Percentiles rank a stretch among this genome's conserved stretches.
phyloP scores from a whole-genome alignment of 1,140 invertebrate genomes.

The Parasteatoda tepidariorum region DNA sequence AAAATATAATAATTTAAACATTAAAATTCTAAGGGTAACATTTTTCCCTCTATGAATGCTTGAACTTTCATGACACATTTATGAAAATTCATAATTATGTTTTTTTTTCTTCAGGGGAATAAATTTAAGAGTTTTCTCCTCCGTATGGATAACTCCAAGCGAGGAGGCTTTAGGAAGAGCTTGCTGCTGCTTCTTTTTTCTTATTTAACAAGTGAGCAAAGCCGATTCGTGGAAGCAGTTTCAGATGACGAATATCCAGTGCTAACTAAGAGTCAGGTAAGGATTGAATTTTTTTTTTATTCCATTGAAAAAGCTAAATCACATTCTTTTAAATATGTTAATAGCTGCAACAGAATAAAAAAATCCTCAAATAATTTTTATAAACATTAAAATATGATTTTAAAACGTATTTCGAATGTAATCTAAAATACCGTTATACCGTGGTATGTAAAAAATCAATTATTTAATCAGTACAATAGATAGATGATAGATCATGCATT shows the following conservation, averaged over 20 bases:
- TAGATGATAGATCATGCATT: too few relatives aligned
- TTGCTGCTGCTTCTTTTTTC: not conserved
- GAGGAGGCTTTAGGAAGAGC: not conserved
- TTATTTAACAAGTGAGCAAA: not conserved
- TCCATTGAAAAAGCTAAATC: not conserved
- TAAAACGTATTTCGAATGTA: too few relatives aligned
- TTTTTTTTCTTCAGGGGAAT: not conserved
- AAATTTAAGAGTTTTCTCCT: not conserved
- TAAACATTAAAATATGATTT: too few relatives aligned
- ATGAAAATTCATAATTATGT: too few relatives aligned
- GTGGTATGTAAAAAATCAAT: too few relatives aligned
- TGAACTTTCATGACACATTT: too few relatives aligned
- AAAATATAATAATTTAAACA: too few relatives aligned
- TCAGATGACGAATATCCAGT: not conserved
- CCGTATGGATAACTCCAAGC: slow-evolving; percentile 12
- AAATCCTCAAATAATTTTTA: not conserved
- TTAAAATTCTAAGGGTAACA: too few relatives aligned
- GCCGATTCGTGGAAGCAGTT: not conserved
- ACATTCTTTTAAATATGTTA: not conserved
- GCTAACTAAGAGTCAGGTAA: not conserved
- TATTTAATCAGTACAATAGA: too few relatives aligned
- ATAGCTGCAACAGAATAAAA: too few relatives aligned
- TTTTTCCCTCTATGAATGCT: too few relatives aligned
- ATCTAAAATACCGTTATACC: too few relatives aligned
- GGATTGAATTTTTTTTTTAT: not conserved